phyloP scores from a whole-genome alignment of 2,113 vertebrate species.

The Taurulus bubalis region DNA sequence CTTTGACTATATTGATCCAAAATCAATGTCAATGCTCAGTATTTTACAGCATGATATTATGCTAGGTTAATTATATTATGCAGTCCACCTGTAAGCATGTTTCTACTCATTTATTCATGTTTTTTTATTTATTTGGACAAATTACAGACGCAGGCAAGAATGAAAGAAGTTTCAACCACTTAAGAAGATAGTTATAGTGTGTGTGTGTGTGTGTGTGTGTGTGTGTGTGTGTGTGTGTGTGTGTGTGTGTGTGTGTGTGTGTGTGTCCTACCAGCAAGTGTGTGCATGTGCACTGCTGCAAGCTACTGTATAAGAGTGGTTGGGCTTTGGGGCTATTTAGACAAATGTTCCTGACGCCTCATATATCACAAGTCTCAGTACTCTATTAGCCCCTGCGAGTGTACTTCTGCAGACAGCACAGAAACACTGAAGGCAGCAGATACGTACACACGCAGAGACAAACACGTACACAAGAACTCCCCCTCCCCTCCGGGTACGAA shows the following conservation, averaged over 20 bases:
- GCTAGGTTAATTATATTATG: background rate
- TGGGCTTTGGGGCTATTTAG: constrained; percentile 59
- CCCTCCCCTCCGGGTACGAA: background rate
- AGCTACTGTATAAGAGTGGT: constrained; percentile 19
- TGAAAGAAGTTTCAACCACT: constrained; percentile 5
- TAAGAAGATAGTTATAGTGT: background rate
- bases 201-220: background rate
- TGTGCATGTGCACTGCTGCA: background rate
- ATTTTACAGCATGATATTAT: background rate
- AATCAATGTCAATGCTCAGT: background rate
- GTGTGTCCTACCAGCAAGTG: background rate
- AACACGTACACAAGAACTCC: constrained; percentile 19
- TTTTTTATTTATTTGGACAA: background rate
- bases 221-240: constrained; percentile 2
- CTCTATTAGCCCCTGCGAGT: constrained; percentile 54
- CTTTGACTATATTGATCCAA: background rate
- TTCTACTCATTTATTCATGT: background rate
- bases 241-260: background rate
- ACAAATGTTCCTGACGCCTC: constrained; percentile 67
- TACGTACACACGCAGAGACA: constrained; percentile 9
- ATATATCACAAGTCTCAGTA: constrained; percentile 68
- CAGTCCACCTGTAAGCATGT: background rate
- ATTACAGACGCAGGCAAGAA: background rate
- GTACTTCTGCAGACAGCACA: constrained; percentile 67
- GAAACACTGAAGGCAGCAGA: constrained; percentile 62